A percentile compares a stretch with the other conserved stretches of the same genome.
Conservation (phyloP, 1,140 invertebrate species). For the Drosophila simulans region DNA sequence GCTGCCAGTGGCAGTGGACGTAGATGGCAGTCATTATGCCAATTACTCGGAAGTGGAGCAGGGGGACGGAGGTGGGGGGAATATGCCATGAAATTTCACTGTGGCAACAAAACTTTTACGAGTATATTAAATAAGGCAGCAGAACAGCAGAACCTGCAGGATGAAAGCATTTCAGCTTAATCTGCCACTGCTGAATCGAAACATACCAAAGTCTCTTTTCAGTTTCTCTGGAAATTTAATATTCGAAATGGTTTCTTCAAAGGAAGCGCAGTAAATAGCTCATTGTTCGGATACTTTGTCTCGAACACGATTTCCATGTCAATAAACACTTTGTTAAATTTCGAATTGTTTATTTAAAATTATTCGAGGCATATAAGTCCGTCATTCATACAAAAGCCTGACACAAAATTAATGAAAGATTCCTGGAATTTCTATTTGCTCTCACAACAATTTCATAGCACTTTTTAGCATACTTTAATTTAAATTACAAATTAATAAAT, state of each 20-base stretch:
- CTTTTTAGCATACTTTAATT: too few species aligned
- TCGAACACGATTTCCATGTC: slow-evolving; percentile 15
- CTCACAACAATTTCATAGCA: neutral
- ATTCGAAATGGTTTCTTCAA: slow-evolving; percentile 25
- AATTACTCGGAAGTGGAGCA: slow-evolving; percentile 27
- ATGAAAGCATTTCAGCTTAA: slow-evolving; percentile 29
- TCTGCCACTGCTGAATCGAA: slow-evolving; percentile 13
- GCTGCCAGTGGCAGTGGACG: slow-evolving; percentile 14
- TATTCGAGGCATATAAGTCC: neutral
- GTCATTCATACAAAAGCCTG: too few species aligned
- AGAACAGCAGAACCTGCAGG: neutral
- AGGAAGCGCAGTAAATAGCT: slow-evolving; percentile 18
- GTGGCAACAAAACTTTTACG: slow-evolving; percentile 51
- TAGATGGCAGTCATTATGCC: slow-evolving; percentile 40
- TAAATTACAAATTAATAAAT: neutral
- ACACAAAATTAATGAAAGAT: neutral
- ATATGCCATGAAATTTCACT: slow-evolving; percentile 38
- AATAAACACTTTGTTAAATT: slow-evolving; percentile 28
- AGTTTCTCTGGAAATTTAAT: slow-evolving; percentile 12
- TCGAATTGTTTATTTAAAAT: neutral
- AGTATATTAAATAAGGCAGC: slow-evolving; percentile 48
- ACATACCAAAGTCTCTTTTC: slow-evolving; percentile 12
- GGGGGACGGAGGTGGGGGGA: neutral
- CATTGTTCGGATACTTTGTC: slow-evolving; percentile 14
- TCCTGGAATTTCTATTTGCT: neutral